phyloP scores from a whole-genome alignment of 2,888 invertebrate species.

The Sthenelais limicola region DNA sequence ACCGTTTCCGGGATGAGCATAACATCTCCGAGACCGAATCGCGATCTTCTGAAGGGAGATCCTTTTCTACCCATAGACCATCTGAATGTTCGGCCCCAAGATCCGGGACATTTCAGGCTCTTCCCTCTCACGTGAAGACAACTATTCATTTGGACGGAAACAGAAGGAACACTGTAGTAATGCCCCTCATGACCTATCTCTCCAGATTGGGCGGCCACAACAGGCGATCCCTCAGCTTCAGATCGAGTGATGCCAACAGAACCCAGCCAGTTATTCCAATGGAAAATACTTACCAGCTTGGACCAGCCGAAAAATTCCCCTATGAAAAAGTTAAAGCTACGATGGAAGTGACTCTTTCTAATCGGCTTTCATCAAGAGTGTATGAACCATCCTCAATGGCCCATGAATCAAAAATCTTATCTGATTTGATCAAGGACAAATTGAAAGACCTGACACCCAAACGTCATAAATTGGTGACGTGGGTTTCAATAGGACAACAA shows the following conservation, averaged over 20 bases:
- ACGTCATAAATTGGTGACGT: slow-evolving; percentile 15
- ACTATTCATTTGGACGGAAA: background rate
- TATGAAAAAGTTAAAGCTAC: background rate
- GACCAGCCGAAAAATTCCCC: slow-evolving; percentile 9
- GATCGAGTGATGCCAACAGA: background rate
- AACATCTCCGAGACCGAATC: too few relatives aligned
- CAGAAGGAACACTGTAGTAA: slow-evolving; percentile 11
- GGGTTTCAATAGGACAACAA: slow-evolving; percentile 28
- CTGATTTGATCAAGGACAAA: slow-evolving; percentile 4
- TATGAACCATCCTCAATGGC: slow-evolving; percentile 9
- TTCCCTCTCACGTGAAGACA: background rate
- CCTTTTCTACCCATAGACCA: too few relatives aligned
- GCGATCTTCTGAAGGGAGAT: too few relatives aligned
- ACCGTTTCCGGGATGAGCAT: too few relatives aligned
- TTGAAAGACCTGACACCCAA: background rate
- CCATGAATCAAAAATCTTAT: slow-evolving; percentile 16
- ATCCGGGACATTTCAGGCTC: slow-evolving; percentile 15
- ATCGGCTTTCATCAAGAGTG: background rate
- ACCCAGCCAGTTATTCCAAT: background rate
- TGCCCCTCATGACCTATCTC: slow-evolving; percentile 24
- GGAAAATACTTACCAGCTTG: slow-evolving; percentile 28
- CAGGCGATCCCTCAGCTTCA: slow-evolving; percentile 3
- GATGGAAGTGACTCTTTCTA: slow-evolving; percentile 7
- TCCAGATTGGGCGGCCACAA: slow-evolving; percentile 17
- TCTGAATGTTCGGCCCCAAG: too few relatives aligned